Evolutionary conservation across 2,797 vertebrate species (phyloP).

Genomic region (Coracias cyanogaster): DNA sequence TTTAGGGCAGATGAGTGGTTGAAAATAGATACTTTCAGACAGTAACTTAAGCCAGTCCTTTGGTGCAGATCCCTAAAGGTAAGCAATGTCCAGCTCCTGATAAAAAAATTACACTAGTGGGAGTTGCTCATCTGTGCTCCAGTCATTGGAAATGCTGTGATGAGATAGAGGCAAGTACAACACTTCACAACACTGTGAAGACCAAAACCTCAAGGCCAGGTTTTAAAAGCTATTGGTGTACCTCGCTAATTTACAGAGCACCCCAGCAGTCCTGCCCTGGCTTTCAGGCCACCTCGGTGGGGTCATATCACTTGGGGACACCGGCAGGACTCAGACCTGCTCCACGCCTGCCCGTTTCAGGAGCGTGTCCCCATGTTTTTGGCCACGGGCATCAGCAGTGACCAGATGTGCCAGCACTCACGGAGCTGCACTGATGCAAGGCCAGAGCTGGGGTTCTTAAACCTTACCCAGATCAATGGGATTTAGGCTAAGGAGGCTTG

Average conservation of each 20-base stretch:
- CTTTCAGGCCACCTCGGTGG: neutral
- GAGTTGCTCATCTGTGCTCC: neutral
- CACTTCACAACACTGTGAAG: neutral
- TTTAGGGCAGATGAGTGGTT: neutral
- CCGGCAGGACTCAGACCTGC: neutral
- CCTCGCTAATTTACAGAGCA: neutral
- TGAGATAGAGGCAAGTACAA: neutral
- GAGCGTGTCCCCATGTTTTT: accelerated
- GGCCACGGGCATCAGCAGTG: accelerated
- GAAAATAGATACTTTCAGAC: neutral
- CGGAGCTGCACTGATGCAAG: neutral
- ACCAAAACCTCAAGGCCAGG: neutral
- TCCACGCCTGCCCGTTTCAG: accelerated
- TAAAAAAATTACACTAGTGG: neutral
- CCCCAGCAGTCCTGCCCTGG: accelerated
- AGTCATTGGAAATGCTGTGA: neutral
- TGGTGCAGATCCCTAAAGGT: neutral
- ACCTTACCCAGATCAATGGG: neutral
- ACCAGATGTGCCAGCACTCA: neutral
- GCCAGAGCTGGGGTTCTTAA: neutral
- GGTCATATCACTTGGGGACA: neutral
- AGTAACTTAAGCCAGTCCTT: neutral
- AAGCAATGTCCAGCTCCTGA: neutral
- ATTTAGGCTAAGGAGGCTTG: neutral
- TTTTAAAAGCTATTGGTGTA: neutral